phyloP scores from a whole-genome alignment of 37 sponge, comb jelly and placozoan genomes.

The Halisarca cf. caerulea region DNA sequence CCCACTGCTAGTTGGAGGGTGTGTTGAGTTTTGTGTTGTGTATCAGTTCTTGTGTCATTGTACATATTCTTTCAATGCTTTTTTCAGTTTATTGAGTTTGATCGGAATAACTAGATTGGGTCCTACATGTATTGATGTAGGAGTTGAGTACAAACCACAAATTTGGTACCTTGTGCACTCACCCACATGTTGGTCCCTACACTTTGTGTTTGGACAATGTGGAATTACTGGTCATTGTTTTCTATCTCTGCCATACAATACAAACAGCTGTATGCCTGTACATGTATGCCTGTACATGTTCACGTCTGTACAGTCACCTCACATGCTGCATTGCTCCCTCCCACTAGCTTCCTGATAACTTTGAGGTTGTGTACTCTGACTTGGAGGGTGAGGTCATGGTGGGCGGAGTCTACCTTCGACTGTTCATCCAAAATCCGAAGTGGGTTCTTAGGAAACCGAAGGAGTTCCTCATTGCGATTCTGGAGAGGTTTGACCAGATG shows the following conservation, averaged over 20 bases:
- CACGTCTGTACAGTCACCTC: background rate
- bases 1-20: constrained; percentile 82
- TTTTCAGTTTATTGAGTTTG: too few species aligned
- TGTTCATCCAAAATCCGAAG: constrained; percentile 92
- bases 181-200: too few species aligned
- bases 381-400: constrained; percentile 94
- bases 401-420: constrained; percentile 95
- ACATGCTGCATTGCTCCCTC: background rate
- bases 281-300: background rate
- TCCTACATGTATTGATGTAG: too few species aligned
- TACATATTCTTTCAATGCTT: too few species aligned
- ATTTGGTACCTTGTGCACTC: too few species aligned
- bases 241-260: background rate
- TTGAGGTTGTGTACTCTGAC: constrained; percentile 90
- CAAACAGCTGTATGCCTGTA: too few species aligned
- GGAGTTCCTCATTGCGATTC: constrained; percentile 89
- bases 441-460: constrained; percentile 96
- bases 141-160: too few species aligned
- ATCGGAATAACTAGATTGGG: too few species aligned
- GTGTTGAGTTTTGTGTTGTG: too few species aligned
- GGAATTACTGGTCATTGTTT: too few species aligned
- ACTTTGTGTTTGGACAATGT: too few species aligned
- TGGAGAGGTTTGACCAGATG: constrained; percentile 81
- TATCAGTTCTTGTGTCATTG: too few species aligned
- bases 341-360: constrained; percentile 94